Percentiles rank a stretch among this genome's conserved stretches.
Evolutionary conservation across 2,113 vertebrate species (phyloP).

Genomic region (Poeciliopsis prolifica): DNA sequence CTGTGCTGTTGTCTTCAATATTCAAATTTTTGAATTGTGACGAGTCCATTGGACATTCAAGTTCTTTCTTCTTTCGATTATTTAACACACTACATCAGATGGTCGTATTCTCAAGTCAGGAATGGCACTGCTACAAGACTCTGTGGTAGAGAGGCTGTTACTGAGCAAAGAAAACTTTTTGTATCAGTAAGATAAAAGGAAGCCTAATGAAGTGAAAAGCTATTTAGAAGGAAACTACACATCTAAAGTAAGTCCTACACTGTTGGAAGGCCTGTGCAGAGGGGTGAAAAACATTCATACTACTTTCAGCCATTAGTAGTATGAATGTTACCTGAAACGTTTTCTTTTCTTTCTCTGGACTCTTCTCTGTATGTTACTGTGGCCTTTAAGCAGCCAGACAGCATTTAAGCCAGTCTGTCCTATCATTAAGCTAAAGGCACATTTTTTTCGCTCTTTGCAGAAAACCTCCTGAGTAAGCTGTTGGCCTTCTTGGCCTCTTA

Average conservation of each 20-base stretch:
- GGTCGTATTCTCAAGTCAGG: too few species aligned
- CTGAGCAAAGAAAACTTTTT: neutral
- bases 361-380: neutral
- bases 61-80: neutral
- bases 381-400: neutral
- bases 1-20: neutral
- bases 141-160: neutral
- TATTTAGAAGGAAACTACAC: too few species aligned
- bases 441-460: neutral
- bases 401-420: neutral
- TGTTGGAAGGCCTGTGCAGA: too few species aligned
- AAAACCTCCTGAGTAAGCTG: neutral
- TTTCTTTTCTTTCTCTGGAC: neutral
- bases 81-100: too few species aligned
- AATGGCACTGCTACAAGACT: neutral
- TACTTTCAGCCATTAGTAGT: neutral
- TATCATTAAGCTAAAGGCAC: neutral
- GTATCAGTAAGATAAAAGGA: too few species aligned
- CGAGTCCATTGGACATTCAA: neutral
- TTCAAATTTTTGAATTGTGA: neutral
- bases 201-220: too few species aligned
- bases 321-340: neutral
- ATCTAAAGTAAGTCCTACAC: too few species aligned
- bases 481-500: neutral
- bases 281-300: too few species aligned